Evolutionary conservation across 2,797 vertebrate species (phyloP), one percentile per base, ranked within the genome.

Genomic region (Avahi laniger): DNA sequence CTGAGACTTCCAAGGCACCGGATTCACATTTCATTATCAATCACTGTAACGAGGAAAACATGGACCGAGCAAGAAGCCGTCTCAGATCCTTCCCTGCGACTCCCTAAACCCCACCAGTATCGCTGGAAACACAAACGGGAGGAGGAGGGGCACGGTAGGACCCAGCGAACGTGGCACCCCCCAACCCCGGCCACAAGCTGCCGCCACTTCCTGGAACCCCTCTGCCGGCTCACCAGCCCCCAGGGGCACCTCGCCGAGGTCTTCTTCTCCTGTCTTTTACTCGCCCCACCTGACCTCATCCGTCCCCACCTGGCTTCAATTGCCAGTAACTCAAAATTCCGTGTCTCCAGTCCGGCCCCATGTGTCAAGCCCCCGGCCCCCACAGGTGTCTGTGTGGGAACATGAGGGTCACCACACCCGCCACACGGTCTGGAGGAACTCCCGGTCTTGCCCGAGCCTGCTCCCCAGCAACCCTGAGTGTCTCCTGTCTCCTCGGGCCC

Each of bases 391-490:
- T 72, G 63, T 46, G 0, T 4, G 5, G 70, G 22, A 65, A 59
- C 14, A 24, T 5, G 17, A 28, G 28, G 41, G 46, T 46, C 43
- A n/a, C 76, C 76, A 43, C 33, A 30, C 22, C n/a, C 7, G 10
- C 67, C 26, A 7, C 30, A 1, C 11, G 57, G 61, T 35, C 63
- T 30, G 4, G 5, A 18, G 4, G 43, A 48, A 17, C 17, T 41
- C 30, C 10, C 4, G 20, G 63, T 4, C 9, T 80, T 1, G 0
- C 7, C 65, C 0, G 4, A 12, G 41, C 65, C 57, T 4, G 35
- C 10, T 13, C 72, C 20, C 1, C 78, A 18, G 5, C 43, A 83
- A 20, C 35, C 22, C 61, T 0, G 0, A 8, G 9, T 1, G 9
- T 33, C 13, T 28, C 30, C 52, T 5, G 33, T n/a, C 24, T 30